A percentile compares a stretch with the other conserved stretches of the same genome.
These are phyloP conservation scores for Pseudotriccus pelzelni DNA, from an alignment of 2,797 vertebrate species.

Conservation along the genomic window DNA sequence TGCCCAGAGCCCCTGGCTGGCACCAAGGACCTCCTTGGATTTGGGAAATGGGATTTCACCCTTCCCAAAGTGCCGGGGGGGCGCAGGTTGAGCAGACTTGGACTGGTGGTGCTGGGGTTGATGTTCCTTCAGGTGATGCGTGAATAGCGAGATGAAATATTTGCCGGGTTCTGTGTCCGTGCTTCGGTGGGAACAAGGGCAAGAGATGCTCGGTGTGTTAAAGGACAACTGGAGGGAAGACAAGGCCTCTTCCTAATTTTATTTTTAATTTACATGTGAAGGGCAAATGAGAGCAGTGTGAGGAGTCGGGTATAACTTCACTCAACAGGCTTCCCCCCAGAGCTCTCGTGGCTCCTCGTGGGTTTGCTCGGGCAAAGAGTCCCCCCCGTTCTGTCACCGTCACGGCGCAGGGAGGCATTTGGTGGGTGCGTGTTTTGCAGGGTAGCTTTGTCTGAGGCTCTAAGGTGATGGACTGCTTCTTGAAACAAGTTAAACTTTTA, in stretches of 20 bases:
- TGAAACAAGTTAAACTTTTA: slow-evolving; percentile 12
- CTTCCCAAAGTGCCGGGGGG: not conserved
- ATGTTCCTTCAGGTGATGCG: fast-evolving
- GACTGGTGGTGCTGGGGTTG: fast-evolving
- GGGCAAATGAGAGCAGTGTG: not conserved
- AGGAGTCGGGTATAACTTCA: not conserved
- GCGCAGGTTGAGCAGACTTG: fast-evolving
- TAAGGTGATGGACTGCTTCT: not conserved
- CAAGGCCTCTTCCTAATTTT: not conserved
- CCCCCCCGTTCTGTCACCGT: not conserved
- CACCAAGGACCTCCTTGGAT: not conserved
- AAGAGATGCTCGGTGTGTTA: not conserved
- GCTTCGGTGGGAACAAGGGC: not conserved
- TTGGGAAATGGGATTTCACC: not conserved
- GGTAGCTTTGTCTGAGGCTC: not conserved
- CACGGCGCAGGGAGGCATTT: not conserved
- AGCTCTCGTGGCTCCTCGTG: not conserved
- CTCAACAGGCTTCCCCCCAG: not conserved
- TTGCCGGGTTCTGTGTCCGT: fast-evolving
- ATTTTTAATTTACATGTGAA: not conserved
- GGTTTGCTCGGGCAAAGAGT: not conserved
- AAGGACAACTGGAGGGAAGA: not conserved
- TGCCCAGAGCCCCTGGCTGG: not conserved
- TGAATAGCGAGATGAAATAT: not conserved
- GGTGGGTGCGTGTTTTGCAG: not conserved